Conservation (phyloP, 2,113 vertebrate genomes). For the Pseudopipra pipra region DNA sequence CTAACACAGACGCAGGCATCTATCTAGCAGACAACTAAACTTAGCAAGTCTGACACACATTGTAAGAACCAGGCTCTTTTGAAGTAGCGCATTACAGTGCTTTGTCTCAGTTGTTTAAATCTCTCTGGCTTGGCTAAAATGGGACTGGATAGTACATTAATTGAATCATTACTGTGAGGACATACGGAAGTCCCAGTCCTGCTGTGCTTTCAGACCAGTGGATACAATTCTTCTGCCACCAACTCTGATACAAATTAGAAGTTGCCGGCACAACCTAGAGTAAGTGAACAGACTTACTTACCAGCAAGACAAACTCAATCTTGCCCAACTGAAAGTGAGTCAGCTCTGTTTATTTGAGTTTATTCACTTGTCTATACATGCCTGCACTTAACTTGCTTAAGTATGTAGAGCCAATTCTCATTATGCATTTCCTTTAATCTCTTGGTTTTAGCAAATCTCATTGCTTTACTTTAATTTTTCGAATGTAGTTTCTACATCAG, state of each 20-base stretch:
- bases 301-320: background rate
- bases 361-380: background rate
- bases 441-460: background rate
- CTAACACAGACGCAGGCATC: background rate
- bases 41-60: background rate
- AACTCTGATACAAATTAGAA: background rate
- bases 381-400: background rate
- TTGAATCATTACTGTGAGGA: background rate
- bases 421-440: background rate
- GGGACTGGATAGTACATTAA: background rate
- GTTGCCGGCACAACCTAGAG: background rate
- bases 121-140: background rate
- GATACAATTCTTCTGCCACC: background rate
- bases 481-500: background rate
- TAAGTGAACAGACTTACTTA: background rate
- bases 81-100: background rate
- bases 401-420: background rate
- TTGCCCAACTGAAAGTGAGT: background rate
- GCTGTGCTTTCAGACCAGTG: background rate
- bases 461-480: background rate
- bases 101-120: background rate
- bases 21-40: background rate
- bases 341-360: background rate
- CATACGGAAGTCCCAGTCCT: background rate
- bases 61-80: background rate